A percentile compares a stretch with the other conserved stretches of the same genome.
These are phyloP conservation scores for Spisula solida DNA, from an alignment of 2,888 invertebrate genomes.

Conservation along the genomic window DNA sequence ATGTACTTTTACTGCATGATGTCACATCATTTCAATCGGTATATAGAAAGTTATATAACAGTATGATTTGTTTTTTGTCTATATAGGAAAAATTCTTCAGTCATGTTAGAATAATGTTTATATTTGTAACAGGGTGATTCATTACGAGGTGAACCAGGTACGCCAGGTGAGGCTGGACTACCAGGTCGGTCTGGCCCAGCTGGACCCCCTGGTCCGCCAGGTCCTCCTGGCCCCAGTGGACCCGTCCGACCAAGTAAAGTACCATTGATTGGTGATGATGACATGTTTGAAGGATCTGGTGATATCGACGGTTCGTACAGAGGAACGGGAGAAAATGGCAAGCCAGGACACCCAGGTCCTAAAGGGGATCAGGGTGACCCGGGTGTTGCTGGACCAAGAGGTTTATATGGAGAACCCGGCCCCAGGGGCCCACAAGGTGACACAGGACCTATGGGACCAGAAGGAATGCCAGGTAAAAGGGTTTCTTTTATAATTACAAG, in stretches of 20 bases:
- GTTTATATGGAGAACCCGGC: conserved; percentile 78
- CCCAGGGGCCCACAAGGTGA: conserved; percentile 66
- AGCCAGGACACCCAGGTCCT: conserved; percentile 43
- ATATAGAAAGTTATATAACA: too few species aligned
- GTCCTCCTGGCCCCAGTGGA: conserved; percentile 54
- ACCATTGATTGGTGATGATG: conserved; percentile 54
- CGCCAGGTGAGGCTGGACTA: conserved; percentile 35
- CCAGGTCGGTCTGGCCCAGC: conserved; percentile 2
- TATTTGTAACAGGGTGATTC: conserved; percentile 32
- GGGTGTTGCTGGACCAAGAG: conserved; percentile 74
- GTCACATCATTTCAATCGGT: too few species aligned
- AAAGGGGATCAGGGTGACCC: conserved; percentile 73
- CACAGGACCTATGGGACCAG: conserved; percentile 66
- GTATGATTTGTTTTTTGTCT: too few species aligned
- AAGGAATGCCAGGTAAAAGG: conserved; percentile 56
- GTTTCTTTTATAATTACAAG: too few species aligned
- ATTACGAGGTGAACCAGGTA: conserved; percentile 44
- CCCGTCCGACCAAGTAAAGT: conserved; percentile 34
- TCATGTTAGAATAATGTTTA: not conserved
- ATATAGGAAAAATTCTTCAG: too few species aligned
- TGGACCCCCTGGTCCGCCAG: conserved; percentile 54
- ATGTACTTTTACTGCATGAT: too few species aligned
- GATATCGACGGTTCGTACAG: conserved; percentile 38
- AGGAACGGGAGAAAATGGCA: conserved; percentile 59
- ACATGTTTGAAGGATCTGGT: conserved; percentile 59